Evolutionary conservation across 2,113 vertebrate species (phyloP), one percentile per base, ranked within the genome.

Genomic region (Morone chrysops): DNA sequence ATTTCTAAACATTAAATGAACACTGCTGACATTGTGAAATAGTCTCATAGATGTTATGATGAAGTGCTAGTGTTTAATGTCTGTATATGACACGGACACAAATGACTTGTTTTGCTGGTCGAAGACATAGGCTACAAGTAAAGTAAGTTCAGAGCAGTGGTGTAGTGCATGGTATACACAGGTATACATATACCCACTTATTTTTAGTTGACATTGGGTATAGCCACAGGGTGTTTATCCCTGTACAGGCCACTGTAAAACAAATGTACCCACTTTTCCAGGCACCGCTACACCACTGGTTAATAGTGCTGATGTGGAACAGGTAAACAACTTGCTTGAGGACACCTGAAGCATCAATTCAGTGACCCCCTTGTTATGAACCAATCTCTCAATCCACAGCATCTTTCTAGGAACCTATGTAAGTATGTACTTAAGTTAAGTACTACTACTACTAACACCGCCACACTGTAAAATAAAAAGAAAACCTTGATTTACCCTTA

Each of bases 1-100:
- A 50, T 76, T 66, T 86, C 70, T 18, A 87, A 57, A 69, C 54
- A 78, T 70, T 63, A 75, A 78, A 48, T 53, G 56, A 82, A 82
- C 67, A 81, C 40, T 12, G 25, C 8, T 73, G 53, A 50, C 17
- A 59, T 67, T 79, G 79, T 63, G 70, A 82, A 88, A 80, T 68
- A 50, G 50, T 8, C 22, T 65, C 53, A 84, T 53, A 25, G 36
- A 71, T 70, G 51, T 54, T 75, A 45, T 54, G 43, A 47, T 70
- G 3, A 75, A 36, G 45, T 45, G 20, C 7, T 25, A 0, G 2
- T 50, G 70, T 65, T 25, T 17, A 8, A 16, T 36, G 43, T 47
- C 43, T 48, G 57, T 53, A 7, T 12, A 14, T 67, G 50, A 51
- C 16, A 9, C 8, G 45, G n/a, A 57, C 8, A 65, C 53, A 43